Conservation (phyloP, 2,797 vertebrate genomes). For the Artibeus jamaicensis region DNA sequence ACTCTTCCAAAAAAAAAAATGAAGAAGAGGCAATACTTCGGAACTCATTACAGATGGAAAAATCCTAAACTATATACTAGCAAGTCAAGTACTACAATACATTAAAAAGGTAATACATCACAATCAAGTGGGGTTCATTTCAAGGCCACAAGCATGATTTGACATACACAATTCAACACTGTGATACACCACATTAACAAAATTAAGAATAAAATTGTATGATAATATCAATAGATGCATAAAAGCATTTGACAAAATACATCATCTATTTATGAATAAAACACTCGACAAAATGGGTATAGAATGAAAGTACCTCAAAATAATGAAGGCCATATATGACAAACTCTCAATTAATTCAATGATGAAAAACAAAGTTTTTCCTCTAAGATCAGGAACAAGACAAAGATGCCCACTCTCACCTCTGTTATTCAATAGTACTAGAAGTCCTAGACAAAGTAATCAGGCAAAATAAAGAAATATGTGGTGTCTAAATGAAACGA, state of each 20-base stretch:
- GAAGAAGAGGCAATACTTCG: no score
- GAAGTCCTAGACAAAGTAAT: neutral
- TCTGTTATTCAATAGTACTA: neutral
- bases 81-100: neutral
- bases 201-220: neutral
- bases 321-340: neutral
- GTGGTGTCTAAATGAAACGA: neutral
- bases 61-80: neutral
- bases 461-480: neutral
- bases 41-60: neutral
- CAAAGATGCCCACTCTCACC: neutral
- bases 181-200: neutral
- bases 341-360: neutral
- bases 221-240: neutral
- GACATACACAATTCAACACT: neutral
- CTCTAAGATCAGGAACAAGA: neutral
- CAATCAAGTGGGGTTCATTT: neutral
- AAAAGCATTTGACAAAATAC: neutral
- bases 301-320: neutral
- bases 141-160: neutral
- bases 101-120: neutral
- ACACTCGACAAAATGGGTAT: neutral
- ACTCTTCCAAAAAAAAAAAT: neutral
- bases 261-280: neutral
- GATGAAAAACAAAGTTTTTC: neutral